Evolutionary conservation across 2,888 invertebrate genomes (phyloP), one percentile per base, ranked within the genome.

Genomic region (Erannis defoliaria): DNA sequence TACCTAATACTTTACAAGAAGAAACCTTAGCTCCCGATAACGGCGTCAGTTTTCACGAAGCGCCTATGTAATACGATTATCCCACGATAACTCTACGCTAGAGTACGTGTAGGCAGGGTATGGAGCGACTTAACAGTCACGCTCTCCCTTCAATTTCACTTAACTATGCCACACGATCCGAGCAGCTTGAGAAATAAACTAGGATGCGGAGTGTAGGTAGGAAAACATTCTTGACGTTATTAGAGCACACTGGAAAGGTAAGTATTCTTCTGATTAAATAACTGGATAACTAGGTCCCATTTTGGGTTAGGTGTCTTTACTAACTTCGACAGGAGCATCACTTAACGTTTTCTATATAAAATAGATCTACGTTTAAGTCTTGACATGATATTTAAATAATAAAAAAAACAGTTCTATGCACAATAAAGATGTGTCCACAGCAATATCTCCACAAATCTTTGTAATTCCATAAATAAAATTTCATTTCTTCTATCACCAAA

Each of bases 11-110:
- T 38, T 33, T n/a, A 37, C n/a, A 18, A 12, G 29, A 10, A 51
- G 53, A 62, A 56, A 40, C 53, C 26, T 31, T 35, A 31, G 51
- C 56, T 51, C 53, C 51, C 35, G 53, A 53, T 57, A 48, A 40
- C 62, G 43, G 53, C 33, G 46, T 62, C 62, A 46, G 61, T 50
- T 55, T 61, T 45, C 60, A 50, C 55, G 29, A 45, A 50, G 45
- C 55, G 62, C 56, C 56, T 55, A 51, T 53, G 62, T 62, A 62
- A 56, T 53, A 49, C 51, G 51, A 62, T 40, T 62, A 53, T 62
- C 62, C 62, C 56, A 62, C 56, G 62, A 42, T 57, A 56, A 54
- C 31, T 56, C 46, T 46, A 53, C 38, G 23, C 16, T 42, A 54
- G 18, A 37, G 49, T 49, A 49, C 33, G 10, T 51, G n/a, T 31